These are phyloP conservation scores for Caenorhabditis virilis DNA, from an alignment of 2,888 invertebrate species.

Conservation along the genomic window DNA sequence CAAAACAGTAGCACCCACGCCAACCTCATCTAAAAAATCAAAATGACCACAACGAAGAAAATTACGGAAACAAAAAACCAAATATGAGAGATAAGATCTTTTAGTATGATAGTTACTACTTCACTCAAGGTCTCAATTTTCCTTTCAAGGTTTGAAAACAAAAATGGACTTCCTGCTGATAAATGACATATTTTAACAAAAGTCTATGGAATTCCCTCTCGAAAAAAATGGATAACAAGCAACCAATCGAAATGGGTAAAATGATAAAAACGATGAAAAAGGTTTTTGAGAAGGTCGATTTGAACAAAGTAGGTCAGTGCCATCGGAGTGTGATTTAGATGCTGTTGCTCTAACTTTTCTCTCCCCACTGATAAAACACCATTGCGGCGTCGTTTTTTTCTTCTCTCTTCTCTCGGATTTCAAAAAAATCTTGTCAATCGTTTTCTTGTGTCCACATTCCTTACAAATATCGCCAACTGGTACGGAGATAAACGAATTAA, in stretches of 20 bases:
- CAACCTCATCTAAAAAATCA: constrained; percentile 27
- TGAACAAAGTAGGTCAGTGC: constrained; percentile 39
- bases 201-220: not conserved
- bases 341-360: not conserved
- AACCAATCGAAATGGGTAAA: no score
- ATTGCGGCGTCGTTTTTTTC: not conserved
- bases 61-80: constrained; percentile 3
- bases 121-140: constrained; percentile 21
- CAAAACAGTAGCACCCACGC: constrained; percentile 16
- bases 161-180: constrained; percentile 22
- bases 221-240: not conserved
- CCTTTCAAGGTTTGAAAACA: constrained; percentile 7
- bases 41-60: constrained; percentile 7
- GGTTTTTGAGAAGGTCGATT: constrained; percentile 17
- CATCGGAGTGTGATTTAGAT: constrained; percentile 20
- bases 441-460: not conserved
- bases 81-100: constrained; percentile 23
- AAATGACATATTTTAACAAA: constrained; percentile 17
- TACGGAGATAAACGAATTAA: not conserved
- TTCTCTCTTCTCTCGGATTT: not conserved
- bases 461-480: no score
- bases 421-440: not conserved
- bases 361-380: not conserved
- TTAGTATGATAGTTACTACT: constrained; percentile 4
- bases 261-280: constrained; percentile 11